phyloP scores from a whole-genome alignment of 2,797 vertebrate genomes.

The Anguilla megastoma region DNA sequence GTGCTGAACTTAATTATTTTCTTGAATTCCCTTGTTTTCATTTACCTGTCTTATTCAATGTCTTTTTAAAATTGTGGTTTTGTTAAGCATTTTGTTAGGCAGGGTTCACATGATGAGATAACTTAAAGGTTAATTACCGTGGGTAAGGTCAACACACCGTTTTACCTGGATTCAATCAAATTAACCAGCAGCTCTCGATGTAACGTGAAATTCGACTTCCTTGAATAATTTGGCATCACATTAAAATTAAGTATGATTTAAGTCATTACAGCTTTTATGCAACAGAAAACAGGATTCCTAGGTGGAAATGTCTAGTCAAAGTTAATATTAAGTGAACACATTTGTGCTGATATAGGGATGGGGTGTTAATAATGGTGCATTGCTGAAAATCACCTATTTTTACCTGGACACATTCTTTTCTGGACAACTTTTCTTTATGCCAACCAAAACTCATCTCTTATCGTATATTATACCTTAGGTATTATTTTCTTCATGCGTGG shows the following conservation, averaged over 20 bases:
- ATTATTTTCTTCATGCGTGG: neutral
- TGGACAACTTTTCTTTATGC: neutral
- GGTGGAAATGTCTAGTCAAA: neutral
- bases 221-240: neutral
- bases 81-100: neutral
- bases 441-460: neutral
- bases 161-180: neutral
- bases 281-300: neutral
- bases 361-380: neutral
- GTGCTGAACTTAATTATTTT: neutral
- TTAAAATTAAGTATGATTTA: neutral
- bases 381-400: neutral
- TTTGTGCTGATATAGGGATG: neutral
- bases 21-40: neutral
- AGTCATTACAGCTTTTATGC: neutral
- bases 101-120: neutral
- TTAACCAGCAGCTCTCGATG: neutral
- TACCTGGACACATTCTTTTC: neutral
- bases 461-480: neutral
- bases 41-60: neutral
- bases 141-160: neutral
- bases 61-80: neutral
- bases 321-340: neutral
- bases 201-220: neutral
- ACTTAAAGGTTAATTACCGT: slow-evolving; percentile 1